Evolutionary conservation across 2,113 vertebrate genomes (phyloP).

Genomic region (Daboia siamensis): DNA sequence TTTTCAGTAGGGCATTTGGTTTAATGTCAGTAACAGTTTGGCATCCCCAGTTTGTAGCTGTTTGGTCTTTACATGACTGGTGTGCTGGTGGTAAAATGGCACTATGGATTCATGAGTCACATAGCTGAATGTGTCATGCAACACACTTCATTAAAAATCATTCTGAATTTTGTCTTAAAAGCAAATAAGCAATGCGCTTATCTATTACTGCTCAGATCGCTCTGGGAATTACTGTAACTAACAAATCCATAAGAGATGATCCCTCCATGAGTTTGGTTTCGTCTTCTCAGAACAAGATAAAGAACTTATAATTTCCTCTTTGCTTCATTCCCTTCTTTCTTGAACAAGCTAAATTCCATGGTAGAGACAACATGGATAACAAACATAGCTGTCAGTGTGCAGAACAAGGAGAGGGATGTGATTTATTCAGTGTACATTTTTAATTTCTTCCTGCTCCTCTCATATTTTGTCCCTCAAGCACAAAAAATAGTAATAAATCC

Average conservation of each 20-base stretch:
- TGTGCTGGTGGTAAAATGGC: background rate
- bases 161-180: background rate
- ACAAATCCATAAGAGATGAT: background rate
- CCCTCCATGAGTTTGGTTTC: background rate
- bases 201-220: background rate
- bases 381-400: background rate
- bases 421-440: background rate
- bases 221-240: background rate
- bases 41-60: background rate
- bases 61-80: background rate
- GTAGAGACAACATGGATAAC: background rate
- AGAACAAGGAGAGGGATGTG: background rate
- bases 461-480: background rate
- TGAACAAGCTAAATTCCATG: background rate
- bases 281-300: background rate
- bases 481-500: background rate
- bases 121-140: background rate
- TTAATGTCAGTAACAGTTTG: background rate
- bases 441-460: background rate
- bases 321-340: background rate
- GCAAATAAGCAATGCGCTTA: background rate
- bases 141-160: background rate
- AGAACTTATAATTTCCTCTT: background rate
- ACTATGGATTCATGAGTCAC: background rate
- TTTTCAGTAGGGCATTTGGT: background rate